These are phyloP conservation scores for Sebastes baramenuke DNA, from an alignment of 2,797 vertebrate genomes.

Conservation along the genomic window DNA sequence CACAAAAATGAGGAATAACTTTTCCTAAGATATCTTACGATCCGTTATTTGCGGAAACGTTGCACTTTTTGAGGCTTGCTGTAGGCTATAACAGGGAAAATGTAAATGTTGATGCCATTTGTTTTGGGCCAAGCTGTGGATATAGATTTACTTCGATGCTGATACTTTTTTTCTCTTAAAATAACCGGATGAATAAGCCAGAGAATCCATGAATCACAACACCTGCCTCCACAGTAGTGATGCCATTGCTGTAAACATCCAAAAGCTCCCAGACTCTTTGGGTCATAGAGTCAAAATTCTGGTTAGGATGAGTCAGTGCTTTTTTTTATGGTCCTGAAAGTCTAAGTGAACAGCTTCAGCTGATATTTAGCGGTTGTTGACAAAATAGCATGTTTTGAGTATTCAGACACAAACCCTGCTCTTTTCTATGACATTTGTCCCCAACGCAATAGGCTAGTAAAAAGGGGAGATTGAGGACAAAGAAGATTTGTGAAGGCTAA, in stretches of 20 bases:
- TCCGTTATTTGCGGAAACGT: too few species aligned
- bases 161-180: constrained; percentile 24
- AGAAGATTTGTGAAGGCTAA: not conserved
- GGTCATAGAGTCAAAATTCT: constrained; percentile 40
- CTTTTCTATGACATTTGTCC: not conserved
- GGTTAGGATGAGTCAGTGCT: constrained; percentile 37
- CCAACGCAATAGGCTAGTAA: not conserved
- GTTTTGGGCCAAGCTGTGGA: not conserved
- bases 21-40: too few species aligned
- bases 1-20: too few species aligned
- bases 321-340: not conserved
- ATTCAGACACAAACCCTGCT: not conserved
- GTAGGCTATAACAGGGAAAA: not conserved
- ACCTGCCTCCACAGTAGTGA: constrained; percentile 42
- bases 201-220: constrained; percentile 40
- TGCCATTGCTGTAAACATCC: constrained; percentile 17
- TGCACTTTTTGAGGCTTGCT: not conserved
- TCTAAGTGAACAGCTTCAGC: constrained; percentile 3
- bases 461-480: not conserved
- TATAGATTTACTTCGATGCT: not conserved
- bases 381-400: not conserved
- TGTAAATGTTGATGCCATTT: not conserved
- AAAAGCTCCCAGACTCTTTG: constrained; percentile 41
- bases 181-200: constrained; percentile 22
- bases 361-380: not conserved